Base-by-base conservation (phyloP, 2,888 invertebrate genomes). In the Rosalia funebris region DNA sequence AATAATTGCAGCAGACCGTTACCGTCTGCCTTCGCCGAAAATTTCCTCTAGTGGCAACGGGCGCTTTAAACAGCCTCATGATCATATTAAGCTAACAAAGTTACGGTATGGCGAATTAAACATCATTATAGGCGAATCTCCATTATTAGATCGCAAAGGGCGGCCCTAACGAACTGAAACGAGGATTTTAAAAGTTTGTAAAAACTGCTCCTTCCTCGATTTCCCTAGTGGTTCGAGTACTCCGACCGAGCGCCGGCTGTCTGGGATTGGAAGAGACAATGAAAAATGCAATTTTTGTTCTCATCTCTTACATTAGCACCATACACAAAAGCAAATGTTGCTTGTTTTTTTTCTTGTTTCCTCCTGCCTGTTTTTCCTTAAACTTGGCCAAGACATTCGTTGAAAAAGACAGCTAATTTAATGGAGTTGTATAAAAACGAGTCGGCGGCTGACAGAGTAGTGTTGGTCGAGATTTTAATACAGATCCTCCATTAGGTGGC, bases 61-160 rank as follows among this genome's bases (percentile, higher is more conserved):
- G 25, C 3, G 25, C 25, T 7, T 7, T 25, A 25, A 7, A 63
- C 53, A 57, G 60, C 62, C 53, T 48, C 47, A 36, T 58, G 63
- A 66, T 64, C 60, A 47, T 52, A 62, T 69, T 64, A 62, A 63
- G 65, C 65, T 69, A 69, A 69, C 66, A 66, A 62, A 64, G 65
- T 69, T 69, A 65, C 47, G 62, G 62, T 60, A 65, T 59, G 69
- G 57, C 65, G 60, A 66, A 69, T 69, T 69, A 69, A 69, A 65
- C 69, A 66, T 69, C 66, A 65, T 69, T 66, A 66, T 62, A 66
- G 57, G 41, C 52, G 66, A 63, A 66, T 66, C 63, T 60, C 62
- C 56, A 50, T 63, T 60, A 63, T 68, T 62, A 59, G 57, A 64
- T 55, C 56, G 53, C 19, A 46, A 60, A 53, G 57, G 63, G 59